phyloP scores from a whole-genome alignment of 2,113 vertebrate genomes.

The Circaetus gallicus region DNA sequence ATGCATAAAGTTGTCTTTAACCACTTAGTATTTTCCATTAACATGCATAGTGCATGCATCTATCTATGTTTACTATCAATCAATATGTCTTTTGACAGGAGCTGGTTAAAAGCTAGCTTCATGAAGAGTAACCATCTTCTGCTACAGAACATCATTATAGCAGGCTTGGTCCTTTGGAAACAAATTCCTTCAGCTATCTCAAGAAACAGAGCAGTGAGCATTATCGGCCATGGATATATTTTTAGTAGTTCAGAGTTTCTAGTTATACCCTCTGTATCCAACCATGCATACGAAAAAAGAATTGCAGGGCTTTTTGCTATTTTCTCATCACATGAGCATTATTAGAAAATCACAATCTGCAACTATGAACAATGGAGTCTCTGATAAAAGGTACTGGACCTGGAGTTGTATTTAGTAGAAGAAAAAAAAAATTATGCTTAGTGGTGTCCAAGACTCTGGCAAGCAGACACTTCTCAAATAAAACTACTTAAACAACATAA shows the following conservation, averaged over 20 bases:
- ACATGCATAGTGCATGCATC: accelerated
- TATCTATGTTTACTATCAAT: background rate
- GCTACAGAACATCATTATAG: background rate
- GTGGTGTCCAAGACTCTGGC: background rate
- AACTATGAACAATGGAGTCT: background rate
- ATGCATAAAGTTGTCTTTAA: background rate
- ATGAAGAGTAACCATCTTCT: background rate
- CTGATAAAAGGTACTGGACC: background rate
- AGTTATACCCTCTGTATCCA: background rate
- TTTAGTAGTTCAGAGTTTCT: background rate
- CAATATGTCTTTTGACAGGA: background rate
- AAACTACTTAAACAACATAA: background rate
- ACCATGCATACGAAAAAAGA: background rate
- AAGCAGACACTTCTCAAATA: background rate
- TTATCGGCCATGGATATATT: background rate
- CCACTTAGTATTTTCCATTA: background rate
- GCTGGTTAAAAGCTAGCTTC: background rate
- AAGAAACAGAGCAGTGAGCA: background rate
- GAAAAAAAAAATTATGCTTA: background rate
- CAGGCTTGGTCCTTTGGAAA: background rate
- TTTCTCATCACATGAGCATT: background rate
- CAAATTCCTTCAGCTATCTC: background rate
- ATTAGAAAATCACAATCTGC: background rate
- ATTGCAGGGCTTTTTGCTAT: background rate
- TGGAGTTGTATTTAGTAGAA: background rate